Evolutionary conservation across 2,888 invertebrate species (phyloP).

Genomic region (Drosophila infuscata): DNA sequence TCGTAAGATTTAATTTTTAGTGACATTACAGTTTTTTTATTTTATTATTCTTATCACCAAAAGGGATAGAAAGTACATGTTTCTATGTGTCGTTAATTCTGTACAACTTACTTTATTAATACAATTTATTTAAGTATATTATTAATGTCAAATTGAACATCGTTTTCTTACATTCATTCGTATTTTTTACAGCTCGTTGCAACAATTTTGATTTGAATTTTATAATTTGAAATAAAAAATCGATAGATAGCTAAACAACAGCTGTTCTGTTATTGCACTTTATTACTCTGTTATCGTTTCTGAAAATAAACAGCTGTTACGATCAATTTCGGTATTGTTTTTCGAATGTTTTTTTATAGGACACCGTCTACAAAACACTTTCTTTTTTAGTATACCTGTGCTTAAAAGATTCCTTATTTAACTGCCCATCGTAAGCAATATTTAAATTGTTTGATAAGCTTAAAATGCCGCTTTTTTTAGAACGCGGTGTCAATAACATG

Average conservation of each 20-base stretch:
- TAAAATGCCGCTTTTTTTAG: neutral
- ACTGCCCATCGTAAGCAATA: neutral
- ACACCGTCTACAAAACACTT: neutral
- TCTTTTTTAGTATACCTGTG: no score
- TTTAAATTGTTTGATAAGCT: neutral
- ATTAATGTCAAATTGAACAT: neutral
- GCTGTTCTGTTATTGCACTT: slow-evolving; percentile 12
- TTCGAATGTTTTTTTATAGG: neutral
- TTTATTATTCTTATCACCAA: neutral
- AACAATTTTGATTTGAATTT: neutral
- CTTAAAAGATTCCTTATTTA: neutral
- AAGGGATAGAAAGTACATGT: neutral
- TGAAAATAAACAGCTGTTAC: neutral
- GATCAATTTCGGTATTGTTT: neutral
- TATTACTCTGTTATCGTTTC: neutral
- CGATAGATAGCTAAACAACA: slow-evolving; percentile 17
- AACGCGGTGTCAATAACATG: slow-evolving; percentile 31
- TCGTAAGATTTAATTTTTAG: neutral
- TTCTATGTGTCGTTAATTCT: slow-evolving; percentile 1
- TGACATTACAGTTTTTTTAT: neutral
- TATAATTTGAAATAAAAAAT: slow-evolving; percentile 3
- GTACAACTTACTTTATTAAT: neutral
- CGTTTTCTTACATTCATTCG: neutral
- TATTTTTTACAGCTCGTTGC: neutral
- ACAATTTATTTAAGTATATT: neutral